Conservation (phyloP, 2,888 invertebrate species). For the Stratiomys singularior region DNA sequence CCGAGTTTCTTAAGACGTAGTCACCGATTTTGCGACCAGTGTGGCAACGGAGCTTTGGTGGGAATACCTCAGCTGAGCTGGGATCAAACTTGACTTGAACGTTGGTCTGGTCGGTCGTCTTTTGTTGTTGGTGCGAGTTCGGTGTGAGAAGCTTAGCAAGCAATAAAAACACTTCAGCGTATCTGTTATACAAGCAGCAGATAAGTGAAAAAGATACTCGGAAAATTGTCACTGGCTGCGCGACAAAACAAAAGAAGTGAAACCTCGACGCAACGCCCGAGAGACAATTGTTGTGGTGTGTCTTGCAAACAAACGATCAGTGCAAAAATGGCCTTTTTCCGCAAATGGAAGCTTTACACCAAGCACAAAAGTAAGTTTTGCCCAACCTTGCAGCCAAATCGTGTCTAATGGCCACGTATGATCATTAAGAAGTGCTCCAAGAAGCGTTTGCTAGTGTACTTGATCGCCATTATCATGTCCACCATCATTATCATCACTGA, state of each 20-base stretch:
- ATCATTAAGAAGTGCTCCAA: too few species aligned
- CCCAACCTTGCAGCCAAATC: neutral
- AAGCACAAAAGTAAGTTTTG: slow-evolving; percentile 59
- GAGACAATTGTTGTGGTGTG: neutral
- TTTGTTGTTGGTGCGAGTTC: neutral
- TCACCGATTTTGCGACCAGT: neutral
- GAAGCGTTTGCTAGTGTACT: too few species aligned
- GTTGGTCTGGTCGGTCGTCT: slow-evolving; percentile 16
- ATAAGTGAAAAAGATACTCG: neutral
- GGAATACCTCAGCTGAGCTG: slow-evolving; percentile 6
- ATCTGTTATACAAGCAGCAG: neutral
- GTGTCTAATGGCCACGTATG: neutral
- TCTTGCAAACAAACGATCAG: neutral
- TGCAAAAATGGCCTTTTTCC: slow-evolving; percentile 57
- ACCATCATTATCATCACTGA: too few species aligned
- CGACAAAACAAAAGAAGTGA: neutral
- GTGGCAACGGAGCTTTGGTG: slow-evolving; percentile 14
- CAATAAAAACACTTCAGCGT: neutral
- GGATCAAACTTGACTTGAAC: slow-evolving; percentile 20
- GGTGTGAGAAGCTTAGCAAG: neutral
- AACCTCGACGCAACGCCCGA: neutral
- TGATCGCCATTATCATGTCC: too few species aligned
- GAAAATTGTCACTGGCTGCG: neutral
- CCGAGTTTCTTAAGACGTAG: neutral
- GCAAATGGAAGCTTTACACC: slow-evolving; percentile 58